Evolutionary conservation across 2,888 invertebrate species (phyloP).

Genomic region (Calameuta idolon): DNA sequence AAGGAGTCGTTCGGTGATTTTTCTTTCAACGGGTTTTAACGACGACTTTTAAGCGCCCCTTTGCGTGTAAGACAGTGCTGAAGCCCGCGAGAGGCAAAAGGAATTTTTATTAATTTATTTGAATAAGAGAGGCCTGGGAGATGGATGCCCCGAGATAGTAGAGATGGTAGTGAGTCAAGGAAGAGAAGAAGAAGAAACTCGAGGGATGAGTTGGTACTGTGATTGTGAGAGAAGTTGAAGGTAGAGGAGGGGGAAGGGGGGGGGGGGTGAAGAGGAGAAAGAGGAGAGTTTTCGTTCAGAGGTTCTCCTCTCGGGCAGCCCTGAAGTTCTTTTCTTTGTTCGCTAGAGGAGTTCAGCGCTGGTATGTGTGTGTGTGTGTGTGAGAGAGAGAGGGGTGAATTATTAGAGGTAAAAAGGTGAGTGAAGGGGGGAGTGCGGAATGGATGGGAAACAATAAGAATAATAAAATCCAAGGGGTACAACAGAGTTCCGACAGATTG

Average conservation of each 20-base stretch:
- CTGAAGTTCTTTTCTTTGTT: conserved; percentile 28
- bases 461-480: conserved; percentile 30
- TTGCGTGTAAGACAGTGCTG: neutral
- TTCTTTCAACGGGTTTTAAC: neutral
- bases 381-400: conserved; percentile 14
- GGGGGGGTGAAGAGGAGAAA: conserved; percentile 16
- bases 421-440: neutral
- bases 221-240: conserved; percentile 14
- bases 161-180: conserved; percentile 1
- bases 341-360: neutral
- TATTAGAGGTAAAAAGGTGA: conserved; percentile 12
- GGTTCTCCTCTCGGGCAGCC: conserved; percentile 10
- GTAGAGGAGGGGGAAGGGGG: neutral
- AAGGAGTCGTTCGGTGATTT: neutral
- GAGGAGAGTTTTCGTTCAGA: conserved; percentile 10
- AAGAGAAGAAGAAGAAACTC: neutral
- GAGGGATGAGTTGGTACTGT: neutral
- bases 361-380: neutral
- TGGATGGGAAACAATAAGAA: conserved; percentile 25
- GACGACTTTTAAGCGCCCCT: neutral
- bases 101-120: conserved; percentile 11
- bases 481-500: conserved; percentile 33
- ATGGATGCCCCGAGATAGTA: neutral
- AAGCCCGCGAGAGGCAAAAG: neutral
- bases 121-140: neutral